Conservation (phyloP, 2,113 vertebrate genomes). For the Charadrius vociferus region DNA sequence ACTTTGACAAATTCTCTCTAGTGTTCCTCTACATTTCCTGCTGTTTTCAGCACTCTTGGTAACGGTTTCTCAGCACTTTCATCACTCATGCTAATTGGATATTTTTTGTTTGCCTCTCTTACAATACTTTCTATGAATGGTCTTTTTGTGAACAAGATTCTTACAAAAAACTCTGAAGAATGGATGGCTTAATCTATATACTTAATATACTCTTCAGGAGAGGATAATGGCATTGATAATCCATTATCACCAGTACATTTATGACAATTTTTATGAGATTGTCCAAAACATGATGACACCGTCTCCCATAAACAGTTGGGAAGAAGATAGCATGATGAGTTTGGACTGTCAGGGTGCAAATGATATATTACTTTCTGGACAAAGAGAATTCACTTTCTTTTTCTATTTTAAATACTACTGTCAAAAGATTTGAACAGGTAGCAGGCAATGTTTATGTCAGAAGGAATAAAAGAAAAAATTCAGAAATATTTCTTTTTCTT, state of each 20-base stretch:
- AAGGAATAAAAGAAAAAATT: neutral
- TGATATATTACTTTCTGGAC: neutral
- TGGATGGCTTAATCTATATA: neutral
- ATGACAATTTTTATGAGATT: neutral
- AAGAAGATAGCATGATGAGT: neutral
- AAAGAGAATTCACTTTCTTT: conserved; percentile 28
- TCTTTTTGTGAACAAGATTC: neutral
- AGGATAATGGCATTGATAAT: neutral
- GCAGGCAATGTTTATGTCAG: neutral
- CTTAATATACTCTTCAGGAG: neutral
- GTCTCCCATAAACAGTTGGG: conserved; percentile 39
- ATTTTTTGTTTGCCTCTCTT: neutral
- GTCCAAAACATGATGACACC: conserved; percentile 22
- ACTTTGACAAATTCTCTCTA: neutral
- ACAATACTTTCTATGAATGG: neutral
- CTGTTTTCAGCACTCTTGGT: neutral
- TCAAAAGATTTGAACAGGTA: conserved; percentile 18
- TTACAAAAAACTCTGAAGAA: neutral
- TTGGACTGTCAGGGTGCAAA: neutral
- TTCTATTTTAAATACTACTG: conserved; percentile 52
- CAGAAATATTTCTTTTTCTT: neutral
- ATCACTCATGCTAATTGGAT: neutral
- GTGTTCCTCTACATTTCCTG: neutral
- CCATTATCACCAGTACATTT: neutral
- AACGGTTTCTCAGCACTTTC: neutral